Evolutionary conservation across 2,888 invertebrate species (phyloP).

Genomic region (Latheticus oryzae): DNA sequence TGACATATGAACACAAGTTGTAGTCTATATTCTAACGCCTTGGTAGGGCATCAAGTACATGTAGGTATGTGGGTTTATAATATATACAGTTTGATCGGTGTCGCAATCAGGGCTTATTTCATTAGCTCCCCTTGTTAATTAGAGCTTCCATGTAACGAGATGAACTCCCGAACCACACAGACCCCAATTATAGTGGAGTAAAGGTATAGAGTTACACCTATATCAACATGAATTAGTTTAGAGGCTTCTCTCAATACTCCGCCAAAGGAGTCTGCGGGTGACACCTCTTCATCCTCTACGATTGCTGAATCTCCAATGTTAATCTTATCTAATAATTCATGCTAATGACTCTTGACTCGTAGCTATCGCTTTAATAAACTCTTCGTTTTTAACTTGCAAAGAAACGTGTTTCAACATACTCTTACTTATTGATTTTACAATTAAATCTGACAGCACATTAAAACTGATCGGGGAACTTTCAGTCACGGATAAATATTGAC

Average conservation of each 20-base stretch:
- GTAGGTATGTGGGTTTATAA: constrained; percentile 46
- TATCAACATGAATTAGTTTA: constrained; percentile 56
- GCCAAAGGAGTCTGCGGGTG: constrained; percentile 36
- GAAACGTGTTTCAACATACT: constrained; percentile 4
- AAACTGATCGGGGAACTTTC: constrained; percentile 22
- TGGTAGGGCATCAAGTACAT: constrained; percentile 3
- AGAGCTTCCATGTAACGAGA: constrained; percentile 62
- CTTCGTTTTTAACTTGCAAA: constrained; percentile 10
- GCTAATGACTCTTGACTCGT: constrained; percentile 6
- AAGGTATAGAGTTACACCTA: constrained; percentile 56
- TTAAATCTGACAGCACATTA: constrained; percentile 16
- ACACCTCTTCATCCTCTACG: constrained; percentile 35
- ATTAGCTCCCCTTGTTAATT: constrained; percentile 65
- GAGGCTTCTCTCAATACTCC: constrained; percentile 47
- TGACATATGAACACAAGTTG: constrained; percentile 20
- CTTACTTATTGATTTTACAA: constrained; percentile 17
- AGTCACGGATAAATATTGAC: constrained; percentile 34
- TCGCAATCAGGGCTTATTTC: constrained; percentile 65
- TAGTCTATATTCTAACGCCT: constrained; percentile 6
- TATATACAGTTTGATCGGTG: constrained; percentile 60
- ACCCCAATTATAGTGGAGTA: constrained; percentile 59
- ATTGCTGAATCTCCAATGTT: constrained; percentile 36
- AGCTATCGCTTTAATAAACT: not conserved
- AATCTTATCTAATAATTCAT: constrained; percentile 23
- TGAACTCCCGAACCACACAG: constrained; percentile 60